Evolutionary conservation across 1,140 invertebrate genomes (phyloP), one percentile per base, ranked within the genome.

Genomic region (Lanistes nyassanus): DNA sequence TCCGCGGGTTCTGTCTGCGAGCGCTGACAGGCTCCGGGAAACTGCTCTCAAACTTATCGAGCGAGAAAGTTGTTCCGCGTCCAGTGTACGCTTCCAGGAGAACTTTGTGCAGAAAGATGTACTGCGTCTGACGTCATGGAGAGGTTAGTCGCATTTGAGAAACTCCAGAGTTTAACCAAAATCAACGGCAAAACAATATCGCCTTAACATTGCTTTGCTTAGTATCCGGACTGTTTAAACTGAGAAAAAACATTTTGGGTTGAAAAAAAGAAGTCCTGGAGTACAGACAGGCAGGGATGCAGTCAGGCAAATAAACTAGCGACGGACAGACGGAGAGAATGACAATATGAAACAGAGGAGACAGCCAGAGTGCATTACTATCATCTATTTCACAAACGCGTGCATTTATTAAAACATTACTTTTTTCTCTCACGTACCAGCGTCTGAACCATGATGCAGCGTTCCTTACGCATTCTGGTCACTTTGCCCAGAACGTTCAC

Each of bases 381-480:
- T n/a, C n/a, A n/a, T n/a, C n/a, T n/a, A n/a, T n/a, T n/a, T n/a
- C n/a, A n/a, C n/a, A n/a, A n/a, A n/a, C n/a, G n/a, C n/a, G n/a
- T n/a, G n/a, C n/a, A n/a, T n/a, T n/a, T n/a, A n/a, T n/a, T n/a
- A n/a, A n/a, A n/a, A n/a, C n/a, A n/a, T n/a, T n/a, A n/a, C n/a
- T n/a, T n/a, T n/a, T n/a, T n/a, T n/a, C n/a, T n/a, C n/a, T n/a
- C 51, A 60, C 53, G 4, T 72, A 73, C 71, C 58, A 37, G 3
- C 58, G 71, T 64, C 58, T 73, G 71, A 7, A 73, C 39, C 71
- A 73, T 73, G 23, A 58, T 23, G 13, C 55, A 34, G 3, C 71
- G 55, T 7, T 73, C 55, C n/a, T 64, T 3, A 1, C 71, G 42
- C 21, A 73, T 29, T 9, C 3, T 37, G 11, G 6, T 29, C 13